Base-by-base conservation (phyloP, 1,140 invertebrate genomes). In the Calosoma granatense region DNA sequence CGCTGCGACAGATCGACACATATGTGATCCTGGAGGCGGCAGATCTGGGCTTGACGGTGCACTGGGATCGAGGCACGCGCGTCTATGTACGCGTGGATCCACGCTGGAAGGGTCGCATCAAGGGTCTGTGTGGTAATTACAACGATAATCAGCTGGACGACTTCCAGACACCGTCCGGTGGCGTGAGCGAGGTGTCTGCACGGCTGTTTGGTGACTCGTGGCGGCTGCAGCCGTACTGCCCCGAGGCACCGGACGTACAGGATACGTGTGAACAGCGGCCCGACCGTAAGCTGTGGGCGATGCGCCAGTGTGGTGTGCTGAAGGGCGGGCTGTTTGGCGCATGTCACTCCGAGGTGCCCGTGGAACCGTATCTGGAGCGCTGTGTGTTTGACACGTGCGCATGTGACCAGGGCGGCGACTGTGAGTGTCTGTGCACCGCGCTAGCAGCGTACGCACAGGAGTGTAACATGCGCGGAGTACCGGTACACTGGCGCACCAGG, bases 111-210 rank as follows among this genome's bases (percentile, higher is more conserved):
- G 78, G 79, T 30, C 67, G 86, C 76, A 80, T 92, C 2, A 82
- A 81, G 73, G 93, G 93, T 53, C 73, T 96, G 1, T 96, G 92
- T 71, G 92, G 93, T 0, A 93, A 96, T 70, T 95, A 87, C 69
- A 92, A 97, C 70, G 83, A 84, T 21, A 85, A 94, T 64, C 78
- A 80, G 55, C 74, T 76, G 6, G 87, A 94, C 64, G 90, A 94
- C 65, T 93, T 94, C 75, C 82, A 86, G 67, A 87, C 87, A 2
- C 90, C 90, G 0, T 85, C 86, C 0, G 81, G 85, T 19, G 88
- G 88, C 0, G 69, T 84, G 20, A 72, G 82, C 1, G 88, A 92
- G 67, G 83, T 81, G 0, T 86, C 85, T 9, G 74, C 85, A 0
- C 73, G 79, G 20, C 72, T 88, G 2, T 95, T 95, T 68, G 92